Percentiles rank a stretch among this genome's conserved stretches.
Conservation (phyloP, 2,797 vertebrate species). For the Anomalospiza imberbis region DNA sequence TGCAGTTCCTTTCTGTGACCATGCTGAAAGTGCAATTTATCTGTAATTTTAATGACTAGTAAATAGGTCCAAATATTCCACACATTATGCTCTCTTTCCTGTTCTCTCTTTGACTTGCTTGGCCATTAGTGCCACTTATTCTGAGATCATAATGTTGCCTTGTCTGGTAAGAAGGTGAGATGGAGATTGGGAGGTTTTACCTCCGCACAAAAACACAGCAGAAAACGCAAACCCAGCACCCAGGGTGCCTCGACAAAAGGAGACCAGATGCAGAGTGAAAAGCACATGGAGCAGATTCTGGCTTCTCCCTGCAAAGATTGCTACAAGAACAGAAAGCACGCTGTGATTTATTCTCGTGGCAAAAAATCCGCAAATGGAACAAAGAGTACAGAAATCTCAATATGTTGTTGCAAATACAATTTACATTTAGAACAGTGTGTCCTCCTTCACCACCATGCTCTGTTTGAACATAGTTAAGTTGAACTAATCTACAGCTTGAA, state of each 20-base stretch:
- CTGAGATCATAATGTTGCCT: not conserved
- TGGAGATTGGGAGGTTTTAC: not conserved
- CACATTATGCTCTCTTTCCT: not conserved
- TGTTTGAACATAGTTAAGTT: slow-evolving; percentile 7
- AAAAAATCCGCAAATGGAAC: slow-evolving; percentile 44
- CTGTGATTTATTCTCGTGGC: slow-evolving; percentile 55
- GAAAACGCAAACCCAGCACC: not conserved
- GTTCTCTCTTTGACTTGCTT: not conserved
- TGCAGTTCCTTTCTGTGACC: not conserved
- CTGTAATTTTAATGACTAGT: not conserved
- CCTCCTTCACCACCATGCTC: slow-evolving; percentile 13
- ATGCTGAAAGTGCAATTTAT: not conserved
- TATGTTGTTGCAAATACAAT: slow-evolving; percentile 61
- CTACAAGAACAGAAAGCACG: slow-evolving; percentile 44
- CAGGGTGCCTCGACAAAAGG: not conserved
- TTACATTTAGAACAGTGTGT: slow-evolving; percentile 56
- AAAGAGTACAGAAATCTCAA: slow-evolving; percentile 60
- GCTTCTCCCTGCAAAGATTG: slow-evolving; percentile 31
- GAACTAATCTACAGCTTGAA: slow-evolving; percentile 13
- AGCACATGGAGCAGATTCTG: slow-evolving; percentile 12
- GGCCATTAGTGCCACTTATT: not conserved
- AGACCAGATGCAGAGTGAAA: slow-evolving; percentile 40
- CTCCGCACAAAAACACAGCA: not conserved
- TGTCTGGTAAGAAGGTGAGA: not conserved
- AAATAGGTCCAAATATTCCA: not conserved